Base-by-base conservation (phyloP, 2,888 invertebrate genomes). In the Cecidostiba fungosa region DNA sequence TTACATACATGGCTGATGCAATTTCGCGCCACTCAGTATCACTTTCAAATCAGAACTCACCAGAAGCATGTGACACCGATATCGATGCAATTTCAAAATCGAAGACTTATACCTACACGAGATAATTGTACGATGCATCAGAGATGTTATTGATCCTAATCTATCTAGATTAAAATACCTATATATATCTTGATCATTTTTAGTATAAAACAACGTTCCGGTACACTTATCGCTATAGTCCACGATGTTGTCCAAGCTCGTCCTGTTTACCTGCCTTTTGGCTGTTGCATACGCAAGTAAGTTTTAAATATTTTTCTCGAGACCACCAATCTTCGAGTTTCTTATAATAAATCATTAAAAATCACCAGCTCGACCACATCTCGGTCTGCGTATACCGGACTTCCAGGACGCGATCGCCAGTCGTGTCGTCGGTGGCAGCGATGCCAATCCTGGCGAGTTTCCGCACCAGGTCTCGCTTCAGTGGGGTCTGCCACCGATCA, bases 391-490 rank as follows among this genome's bases (percentile, higher is more conserved):
- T 19, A 1, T 84, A 19, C 85, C 87, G 6, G 12, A 29, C 12
- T 54, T 85, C 54, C 0, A 54, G 19, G n/a, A 54, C 54, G 54
- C 16, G 54, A 19, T 54, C 54, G 83, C 6, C 3, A 29, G 77
- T 14, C 90, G 86, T 62, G 88, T 91, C 54, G 90, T 90, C 29
- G 91, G 91, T 6, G 91, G 91, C 1, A 74, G 82, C 62, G 84
- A 93, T 2, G 94, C 94, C 1, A 76, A 50, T 0, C 91, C 91
- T 26, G 93, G 94, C 66, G 88, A 92, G 5, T 94, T 94, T 39
- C 94, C 94, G 0, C 94, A 93, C 89, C 94, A 94, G 85, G 93
- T 94, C 0, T 94, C 94, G 0, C 87, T 94, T 84, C 93, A 92
- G 89, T 89, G 90, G 86, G 92, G 91, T n/a, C 78, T 90, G 29